phyloP scores from a whole-genome alignment of 1,140 invertebrate genomes.

The Tenebrio molitor region DNA sequence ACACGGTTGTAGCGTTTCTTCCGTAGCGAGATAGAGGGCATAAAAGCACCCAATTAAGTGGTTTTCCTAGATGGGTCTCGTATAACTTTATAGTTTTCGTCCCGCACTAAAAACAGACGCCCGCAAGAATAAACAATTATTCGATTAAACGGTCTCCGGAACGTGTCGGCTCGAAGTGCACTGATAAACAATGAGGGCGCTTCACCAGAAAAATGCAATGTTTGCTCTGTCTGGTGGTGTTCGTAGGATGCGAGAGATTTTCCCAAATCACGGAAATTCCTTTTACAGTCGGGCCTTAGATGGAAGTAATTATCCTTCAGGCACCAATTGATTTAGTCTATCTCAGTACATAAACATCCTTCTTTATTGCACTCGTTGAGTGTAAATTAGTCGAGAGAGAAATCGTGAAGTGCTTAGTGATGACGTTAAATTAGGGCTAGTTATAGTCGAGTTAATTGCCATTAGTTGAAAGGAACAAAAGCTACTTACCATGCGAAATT shows the following conservation, averaged over 20 bases:
- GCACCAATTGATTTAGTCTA: slow-evolving; percentile 45
- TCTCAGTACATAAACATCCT: slow-evolving; percentile 38
- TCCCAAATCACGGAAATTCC: slow-evolving; percentile 38
- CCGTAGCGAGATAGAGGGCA: slow-evolving; percentile 18
- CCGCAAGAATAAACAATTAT: slow-evolving; percentile 1
- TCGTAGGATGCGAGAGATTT: slow-evolving; percentile 37
- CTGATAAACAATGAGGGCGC: not conserved
- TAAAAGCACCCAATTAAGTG: slow-evolving; percentile 35
- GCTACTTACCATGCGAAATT: slow-evolving; percentile 43
- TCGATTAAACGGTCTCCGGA: not conserved
- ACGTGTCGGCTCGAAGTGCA: slow-evolving; percentile 7
- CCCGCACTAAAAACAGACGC: not conserved
- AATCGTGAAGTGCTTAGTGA: slow-evolving; percentile 34
- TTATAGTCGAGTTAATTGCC: slow-evolving; percentile 53
- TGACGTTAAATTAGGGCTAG: slow-evolving; percentile 51
- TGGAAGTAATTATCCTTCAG: slow-evolving; percentile 45
- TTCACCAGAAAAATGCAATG: slow-evolving; percentile 14
- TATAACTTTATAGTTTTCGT: slow-evolving; percentile 26
- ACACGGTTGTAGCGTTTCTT: slow-evolving; percentile 3
- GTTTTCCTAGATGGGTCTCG: not conserved
- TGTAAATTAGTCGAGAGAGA: slow-evolving; percentile 26
- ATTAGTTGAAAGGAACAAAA: slow-evolving; percentile 48
- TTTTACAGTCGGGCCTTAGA: slow-evolving; percentile 38
- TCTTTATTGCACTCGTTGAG: slow-evolving; percentile 42
- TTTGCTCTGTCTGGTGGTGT: slow-evolving; percentile 19